A percentile compares a stretch with the other conserved stretches of the same genome.
These are phyloP conservation scores for Dromococcyx pavoninus DNA, from an alignment of 2,797 vertebrate species.

Conservation along the genomic window DNA sequence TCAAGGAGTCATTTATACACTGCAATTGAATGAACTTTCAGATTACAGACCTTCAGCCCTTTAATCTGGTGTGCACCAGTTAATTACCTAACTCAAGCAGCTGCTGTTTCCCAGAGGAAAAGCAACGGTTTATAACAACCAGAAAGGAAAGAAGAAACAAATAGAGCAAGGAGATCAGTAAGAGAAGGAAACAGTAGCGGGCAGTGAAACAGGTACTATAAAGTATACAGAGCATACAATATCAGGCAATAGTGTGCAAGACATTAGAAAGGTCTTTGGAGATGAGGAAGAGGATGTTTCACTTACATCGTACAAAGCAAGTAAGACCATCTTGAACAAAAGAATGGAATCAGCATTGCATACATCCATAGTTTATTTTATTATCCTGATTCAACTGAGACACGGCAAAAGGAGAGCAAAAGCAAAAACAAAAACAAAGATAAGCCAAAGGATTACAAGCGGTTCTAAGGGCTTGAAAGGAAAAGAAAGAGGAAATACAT, in stretches of 20 bases:
- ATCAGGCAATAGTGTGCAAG: neutral
- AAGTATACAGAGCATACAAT: neutral
- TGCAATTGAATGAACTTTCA: neutral
- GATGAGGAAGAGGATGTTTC: neutral
- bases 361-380: neutral
- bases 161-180: neutral
- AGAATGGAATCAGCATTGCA: neutral
- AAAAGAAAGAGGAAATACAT: neutral
- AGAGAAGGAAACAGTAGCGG: neutral
- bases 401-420: neutral
- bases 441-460: neutral
- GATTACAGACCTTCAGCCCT: slow-evolving; percentile 25
- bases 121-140: neutral
- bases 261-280: neutral
- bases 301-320: neutral
- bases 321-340: neutral
- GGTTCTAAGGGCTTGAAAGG: neutral
- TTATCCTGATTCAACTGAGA: neutral
- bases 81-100: slow-evolving; percentile 32
- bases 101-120: neutral
- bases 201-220: neutral
- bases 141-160: slow-evolving; percentile 15
- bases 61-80: neutral
- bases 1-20: neutral
- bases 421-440: neutral